phyloP scores from a whole-genome alignment of 2,797 vertebrate genomes.

The Falco rusticolus region DNA sequence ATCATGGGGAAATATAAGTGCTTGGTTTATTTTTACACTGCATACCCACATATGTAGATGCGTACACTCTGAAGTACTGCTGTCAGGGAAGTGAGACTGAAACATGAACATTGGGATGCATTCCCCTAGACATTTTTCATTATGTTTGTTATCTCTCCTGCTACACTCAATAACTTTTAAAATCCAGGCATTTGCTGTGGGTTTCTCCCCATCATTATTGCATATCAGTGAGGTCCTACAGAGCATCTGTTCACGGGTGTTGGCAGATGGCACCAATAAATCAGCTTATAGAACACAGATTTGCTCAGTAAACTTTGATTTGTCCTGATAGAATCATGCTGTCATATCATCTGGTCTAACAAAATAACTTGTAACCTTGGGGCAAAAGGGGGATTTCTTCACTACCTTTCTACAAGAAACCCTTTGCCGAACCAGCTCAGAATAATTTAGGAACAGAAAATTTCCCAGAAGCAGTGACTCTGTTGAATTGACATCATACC shows the following conservation, averaged over 20 bases:
- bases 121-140: neutral
- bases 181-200: constrained; percentile 5
- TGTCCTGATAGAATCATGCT: constrained; percentile 62
- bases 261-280: constrained; percentile 70
- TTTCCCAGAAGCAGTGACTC: neutral
- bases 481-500: neutral
- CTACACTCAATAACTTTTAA: neutral
- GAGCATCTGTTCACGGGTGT: constrained; percentile 59
- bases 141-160: neutral
- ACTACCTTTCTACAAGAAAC: neutral
- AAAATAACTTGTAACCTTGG: constrained; percentile 35
- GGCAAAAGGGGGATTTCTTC: constrained; percentile 7
- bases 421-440: neutral
- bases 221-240: constrained; percentile 39
- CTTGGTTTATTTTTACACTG: constrained; percentile 20
- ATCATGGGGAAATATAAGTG: neutral
- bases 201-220: constrained; percentile 41
- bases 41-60: neutral
- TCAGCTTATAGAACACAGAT: constrained; percentile 61
- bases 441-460: neutral
- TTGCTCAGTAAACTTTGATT: constrained; percentile 63
- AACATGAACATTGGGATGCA: neutral
- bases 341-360: constrained; percentile 46
- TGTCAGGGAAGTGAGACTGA: neutral
- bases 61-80: neutral